These are phyloP conservation scores for Shinisaurus crocodilurus DNA, from an alignment of 2,113 vertebrate genomes.

Conservation along the genomic window DNA sequence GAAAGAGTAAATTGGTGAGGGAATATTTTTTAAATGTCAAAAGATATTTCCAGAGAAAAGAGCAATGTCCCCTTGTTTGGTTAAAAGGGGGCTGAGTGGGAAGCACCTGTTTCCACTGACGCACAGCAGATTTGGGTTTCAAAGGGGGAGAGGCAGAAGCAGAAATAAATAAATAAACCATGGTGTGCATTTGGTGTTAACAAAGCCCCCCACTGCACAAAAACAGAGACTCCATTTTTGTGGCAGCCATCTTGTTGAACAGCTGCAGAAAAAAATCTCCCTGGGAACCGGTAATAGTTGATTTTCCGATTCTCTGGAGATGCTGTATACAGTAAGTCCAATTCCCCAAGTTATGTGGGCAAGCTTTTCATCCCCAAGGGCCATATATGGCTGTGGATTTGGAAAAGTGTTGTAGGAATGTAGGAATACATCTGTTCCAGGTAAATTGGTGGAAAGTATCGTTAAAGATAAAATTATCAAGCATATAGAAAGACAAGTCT, in stretches of 20 bases:
- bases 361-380: too few relatives aligned
- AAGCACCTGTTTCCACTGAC: neutral
- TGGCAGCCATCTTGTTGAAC: neutral
- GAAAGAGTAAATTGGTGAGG: neutral
- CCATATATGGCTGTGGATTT: too few relatives aligned
- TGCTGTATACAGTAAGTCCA: too few relatives aligned
- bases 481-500: too few relatives aligned
- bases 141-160: fast-evolving
- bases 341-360: too few relatives aligned
- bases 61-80: neutral
- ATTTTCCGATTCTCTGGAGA: too few relatives aligned
- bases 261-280: neutral
- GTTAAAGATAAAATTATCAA: too few relatives aligned
- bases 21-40: slow-evolving; percentile 4
- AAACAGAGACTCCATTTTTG: neutral
- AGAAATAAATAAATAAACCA: neutral
- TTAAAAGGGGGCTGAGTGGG: neutral
- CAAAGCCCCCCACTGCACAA: neutral
- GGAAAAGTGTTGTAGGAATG: too few relatives aligned
- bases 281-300: too few relatives aligned
- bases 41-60: neutral
- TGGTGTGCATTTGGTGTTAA: neutral
- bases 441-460: too few relatives aligned
- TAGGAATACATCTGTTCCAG: too few relatives aligned
- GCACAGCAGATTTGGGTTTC: neutral